Base-by-base conservation (phyloP, 2,797 vertebrate species). In the Sebastes goodei region DNA sequence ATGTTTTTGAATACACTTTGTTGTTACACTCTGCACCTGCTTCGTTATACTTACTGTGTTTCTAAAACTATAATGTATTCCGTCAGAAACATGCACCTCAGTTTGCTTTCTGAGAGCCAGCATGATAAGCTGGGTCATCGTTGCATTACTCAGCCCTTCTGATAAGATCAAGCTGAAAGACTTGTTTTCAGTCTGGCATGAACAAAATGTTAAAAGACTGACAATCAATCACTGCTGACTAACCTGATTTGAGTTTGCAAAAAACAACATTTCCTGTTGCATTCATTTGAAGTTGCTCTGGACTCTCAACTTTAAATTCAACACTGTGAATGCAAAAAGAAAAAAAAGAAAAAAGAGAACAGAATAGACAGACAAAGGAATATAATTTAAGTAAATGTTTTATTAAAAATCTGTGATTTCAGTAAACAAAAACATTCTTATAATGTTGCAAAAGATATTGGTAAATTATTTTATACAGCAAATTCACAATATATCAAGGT, bases 381-480 rank as follows among this genome's bases (percentile, higher is more conserved):
- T 49, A 7, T 42, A 0, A 71, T 14, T 68, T 14, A 32, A 25
- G 10, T 62, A 49, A 76, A 80, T 14, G 8, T 72, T 93, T 92
- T 87, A 93, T 92, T 91, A 91, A 53, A 87, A 86, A 91, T 75
- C 14, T 57, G 4, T 7, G 9, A 63, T 59, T 78, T 69, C 11
- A 57, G 52, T 72, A 60, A 80, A 83, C 55, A 82, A 74, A 86
- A 56, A 3, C 10, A 80, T 12, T 7, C 0, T 61, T 76, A 27
- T 53, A 5, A 60, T 29, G 20, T 15, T 63, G 4, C 10, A 30
- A 82, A 67, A 27, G 1, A 64, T 17, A 53, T 56, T 30, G 55
- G 7, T 74, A 23, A 73, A 72, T 79, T 46, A 80, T 33, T 56
- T 66, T 73, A 38, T 63, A 89, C 17, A 88, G 68, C 49, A 70